Conservation (phyloP, 2,113 vertebrate genomes). For the Oryzias javanicus region DNA sequence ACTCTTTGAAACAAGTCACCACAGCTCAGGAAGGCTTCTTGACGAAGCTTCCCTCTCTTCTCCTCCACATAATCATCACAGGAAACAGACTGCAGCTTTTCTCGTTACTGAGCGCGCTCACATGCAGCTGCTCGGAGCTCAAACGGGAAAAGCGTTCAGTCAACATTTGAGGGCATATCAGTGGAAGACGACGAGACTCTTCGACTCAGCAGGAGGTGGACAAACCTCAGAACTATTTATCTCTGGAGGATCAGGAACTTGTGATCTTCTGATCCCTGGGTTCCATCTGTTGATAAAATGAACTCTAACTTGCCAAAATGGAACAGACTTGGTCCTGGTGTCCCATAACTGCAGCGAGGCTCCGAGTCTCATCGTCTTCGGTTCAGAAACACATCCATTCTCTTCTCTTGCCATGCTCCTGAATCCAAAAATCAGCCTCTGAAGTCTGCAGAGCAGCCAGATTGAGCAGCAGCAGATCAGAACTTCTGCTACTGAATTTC, state of each 20-base stretch:
- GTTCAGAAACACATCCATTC: conserved; percentile 16
- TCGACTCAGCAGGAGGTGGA: conserved; percentile 19
- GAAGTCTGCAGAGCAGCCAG: not conserved
- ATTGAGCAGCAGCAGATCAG: not conserved
- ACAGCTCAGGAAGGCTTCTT: not conserved
- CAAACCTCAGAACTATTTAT: conserved; percentile 30
- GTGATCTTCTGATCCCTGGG: not conserved
- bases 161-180: conserved; percentile 11
- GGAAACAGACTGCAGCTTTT: conserved; percentile 8
- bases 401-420: conserved; percentile 11
- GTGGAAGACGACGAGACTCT: too few relatives aligned
- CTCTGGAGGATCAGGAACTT: not conserved
- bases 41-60: not conserved
- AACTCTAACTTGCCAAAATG: not conserved
- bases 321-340: not conserved
- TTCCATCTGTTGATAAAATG: not conserved
- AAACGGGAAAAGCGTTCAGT: not conserved
- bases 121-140: not conserved
- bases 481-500: not conserved
- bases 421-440: conserved; percentile 37
- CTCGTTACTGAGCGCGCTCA: not conserved
- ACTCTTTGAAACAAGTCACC: conserved; percentile 19
- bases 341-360: conserved; percentile 2
- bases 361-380: conserved; percentile 52
- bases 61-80: not conserved